These are phyloP conservation scores for Vulpes lagopus DNA, from an alignment of 2,113 vertebrate species.

Conservation along the genomic window DNA sequence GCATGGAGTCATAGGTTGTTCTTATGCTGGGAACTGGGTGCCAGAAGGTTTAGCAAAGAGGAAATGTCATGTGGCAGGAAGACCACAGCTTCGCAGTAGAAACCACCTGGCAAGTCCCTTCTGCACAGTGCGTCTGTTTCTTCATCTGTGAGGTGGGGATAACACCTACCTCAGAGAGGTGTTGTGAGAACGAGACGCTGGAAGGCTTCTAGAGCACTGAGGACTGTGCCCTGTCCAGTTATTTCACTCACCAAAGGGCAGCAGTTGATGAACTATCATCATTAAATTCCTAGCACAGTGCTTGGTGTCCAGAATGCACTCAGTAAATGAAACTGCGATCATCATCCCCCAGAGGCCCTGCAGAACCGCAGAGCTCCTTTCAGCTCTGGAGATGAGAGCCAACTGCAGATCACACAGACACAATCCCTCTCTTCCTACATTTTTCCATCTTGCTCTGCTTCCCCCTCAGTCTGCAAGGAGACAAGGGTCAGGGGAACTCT, in stretches of 20 bases:
- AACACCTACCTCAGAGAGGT: neutral
- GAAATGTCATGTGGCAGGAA: neutral
- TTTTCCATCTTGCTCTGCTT: slow-evolving; percentile 23
- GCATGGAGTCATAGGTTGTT: slow-evolving; percentile 37
- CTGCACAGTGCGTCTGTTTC: slow-evolving; percentile 34
- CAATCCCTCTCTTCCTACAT: neutral
- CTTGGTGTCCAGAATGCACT: neutral
- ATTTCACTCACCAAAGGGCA: neutral
- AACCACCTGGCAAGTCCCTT: slow-evolving; percentile 62
- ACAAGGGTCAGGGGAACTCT: neutral
- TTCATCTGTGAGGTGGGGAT: slow-evolving; percentile 7
- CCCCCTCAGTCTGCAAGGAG: neutral
- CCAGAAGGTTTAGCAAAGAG: slow-evolving; percentile 46
- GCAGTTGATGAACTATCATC: neutral
- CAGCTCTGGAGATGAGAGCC: neutral
- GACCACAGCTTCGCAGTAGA: slow-evolving; percentile 45
- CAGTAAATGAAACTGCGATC: neutral
- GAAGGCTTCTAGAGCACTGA: neutral
- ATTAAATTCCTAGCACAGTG: neutral
- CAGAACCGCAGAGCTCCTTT: neutral
- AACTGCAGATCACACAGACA: neutral
- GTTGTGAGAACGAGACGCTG: neutral
- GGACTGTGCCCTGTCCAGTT: neutral
- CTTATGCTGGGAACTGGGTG: slow-evolving; percentile 35
- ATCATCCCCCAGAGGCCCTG: neutral